phyloP scores from a whole-genome alignment of 2,113 vertebrate genomes.

The Sylvilagus bachmani region DNA sequence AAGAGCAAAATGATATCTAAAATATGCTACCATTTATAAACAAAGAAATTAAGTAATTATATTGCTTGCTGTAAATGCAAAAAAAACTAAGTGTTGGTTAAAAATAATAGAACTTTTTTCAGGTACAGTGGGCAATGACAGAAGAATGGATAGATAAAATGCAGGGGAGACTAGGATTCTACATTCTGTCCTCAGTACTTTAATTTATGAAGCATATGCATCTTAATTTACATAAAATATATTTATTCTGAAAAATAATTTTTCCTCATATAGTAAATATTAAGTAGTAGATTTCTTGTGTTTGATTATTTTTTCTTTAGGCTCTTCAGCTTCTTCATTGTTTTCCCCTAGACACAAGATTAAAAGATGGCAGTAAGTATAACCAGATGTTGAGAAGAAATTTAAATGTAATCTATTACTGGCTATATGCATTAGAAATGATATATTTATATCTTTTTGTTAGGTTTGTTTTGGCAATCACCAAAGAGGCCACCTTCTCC shows the following conservation, averaged over 20 bases:
- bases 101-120: not conserved
- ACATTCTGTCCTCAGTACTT: not conserved
- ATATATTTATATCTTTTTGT: slow-evolving; percentile 75
- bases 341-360: slow-evolving; percentile 96
- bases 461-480: slow-evolving; percentile 99
- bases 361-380: slow-evolving; percentile 99
- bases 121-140: not conserved
- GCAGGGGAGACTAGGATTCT: not conserved
- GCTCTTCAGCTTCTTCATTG: slow-evolving; percentile 97
- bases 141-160: not conserved
- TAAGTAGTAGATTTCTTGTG: not conserved
- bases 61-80: not conserved
- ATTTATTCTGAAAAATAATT: not conserved
- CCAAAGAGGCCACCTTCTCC: slow-evolving; percentile 97
- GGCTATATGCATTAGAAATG: slow-evolving; percentile 63
- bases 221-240: not conserved
- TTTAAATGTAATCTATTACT: not conserved
- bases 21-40: slow-evolving; percentile 3
- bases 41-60: slow-evolving; percentile 1
- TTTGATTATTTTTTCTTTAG: slow-evolving; percentile 84
- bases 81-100: slow-evolving; percentile 5
- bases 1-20: not conserved
- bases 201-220: not conserved
- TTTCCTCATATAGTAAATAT: not conserved
- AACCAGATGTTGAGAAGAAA: not conserved